phyloP scores from a whole-genome alignment of 2,113 vertebrate genomes.

The Brachypodius melanocephalos region DNA sequence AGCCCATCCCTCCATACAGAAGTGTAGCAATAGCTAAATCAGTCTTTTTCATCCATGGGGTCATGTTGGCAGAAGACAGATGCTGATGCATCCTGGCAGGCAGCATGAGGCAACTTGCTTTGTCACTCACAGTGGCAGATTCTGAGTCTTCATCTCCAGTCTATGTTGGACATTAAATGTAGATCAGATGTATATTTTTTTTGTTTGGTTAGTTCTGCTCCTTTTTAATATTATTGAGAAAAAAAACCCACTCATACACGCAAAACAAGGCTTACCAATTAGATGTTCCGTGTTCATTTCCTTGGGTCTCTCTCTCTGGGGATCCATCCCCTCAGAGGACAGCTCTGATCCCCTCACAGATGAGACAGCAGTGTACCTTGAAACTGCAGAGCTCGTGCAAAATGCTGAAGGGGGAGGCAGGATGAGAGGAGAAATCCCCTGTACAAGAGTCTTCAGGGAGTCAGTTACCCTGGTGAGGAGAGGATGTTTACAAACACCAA shows the following conservation, averaged over 20 bases:
- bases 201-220: neutral
- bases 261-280: constrained; percentile 74
- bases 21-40: neutral
- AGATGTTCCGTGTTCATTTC: constrained; percentile 70
- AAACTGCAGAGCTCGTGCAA: neutral
- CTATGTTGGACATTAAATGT: fast-evolving
- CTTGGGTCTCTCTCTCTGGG: neutral
- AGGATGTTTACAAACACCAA: constrained; percentile 23
- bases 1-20: neutral
- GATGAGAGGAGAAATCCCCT: neutral
- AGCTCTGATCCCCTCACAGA: neutral
- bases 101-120: neutral
- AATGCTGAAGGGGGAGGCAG: neutral
- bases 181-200: neutral
- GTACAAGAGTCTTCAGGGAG: neutral
- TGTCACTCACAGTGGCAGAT: neutral
- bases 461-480: constrained; percentile 22
- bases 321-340: constrained; percentile 45
- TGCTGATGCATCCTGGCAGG: neutral
- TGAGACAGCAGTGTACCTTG: neutral
- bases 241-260: fast-evolving
- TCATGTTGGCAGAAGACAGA: neutral
- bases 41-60: neutral
- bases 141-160: neutral
- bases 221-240: neutral